Percentiles rank a stretch among this genome's conserved stretches.
Conservation (phyloP, 2,797 vertebrate species). For the Malurus leucopterus region DNA sequence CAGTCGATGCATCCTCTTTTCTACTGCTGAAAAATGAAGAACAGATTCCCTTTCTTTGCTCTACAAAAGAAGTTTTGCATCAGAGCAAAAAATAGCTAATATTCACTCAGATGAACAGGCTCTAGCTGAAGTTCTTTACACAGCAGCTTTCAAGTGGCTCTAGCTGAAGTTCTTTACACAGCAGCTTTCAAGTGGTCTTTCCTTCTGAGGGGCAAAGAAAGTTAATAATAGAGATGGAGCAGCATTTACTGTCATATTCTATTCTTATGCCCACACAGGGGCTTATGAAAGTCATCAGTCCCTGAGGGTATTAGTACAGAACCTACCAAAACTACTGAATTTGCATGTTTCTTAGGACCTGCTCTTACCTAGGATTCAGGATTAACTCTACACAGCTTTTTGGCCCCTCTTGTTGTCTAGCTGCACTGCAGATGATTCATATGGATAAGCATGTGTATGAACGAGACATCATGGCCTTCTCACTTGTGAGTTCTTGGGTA, state of each 20-base stretch:
- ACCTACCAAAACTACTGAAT: neutral
- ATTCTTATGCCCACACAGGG: neutral
- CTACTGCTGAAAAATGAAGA: neutral
- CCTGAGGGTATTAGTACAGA: neutral
- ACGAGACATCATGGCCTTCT: neutral
- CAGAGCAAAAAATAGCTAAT: neutral
- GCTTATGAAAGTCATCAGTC: neutral
- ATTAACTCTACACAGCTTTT: neutral
- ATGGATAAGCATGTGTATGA: neutral
- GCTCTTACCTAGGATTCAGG: neutral
- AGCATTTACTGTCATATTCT: neutral
- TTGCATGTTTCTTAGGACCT: neutral
- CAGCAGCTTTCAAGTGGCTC: neutral
- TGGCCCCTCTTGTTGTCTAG: neutral
- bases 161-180: neutral
- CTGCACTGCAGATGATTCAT: neutral
- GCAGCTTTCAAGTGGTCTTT: neutral
- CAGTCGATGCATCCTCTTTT: neutral
- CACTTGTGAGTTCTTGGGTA: neutral
- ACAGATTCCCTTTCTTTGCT: neutral
- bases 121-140: neutral
- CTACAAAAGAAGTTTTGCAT: neutral
- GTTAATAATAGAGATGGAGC: neutral
- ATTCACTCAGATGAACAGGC: neutral
- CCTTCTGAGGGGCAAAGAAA: neutral